Base-by-base conservation (phyloP, 2,113 vertebrate species). In the Puma concolor region DNA sequence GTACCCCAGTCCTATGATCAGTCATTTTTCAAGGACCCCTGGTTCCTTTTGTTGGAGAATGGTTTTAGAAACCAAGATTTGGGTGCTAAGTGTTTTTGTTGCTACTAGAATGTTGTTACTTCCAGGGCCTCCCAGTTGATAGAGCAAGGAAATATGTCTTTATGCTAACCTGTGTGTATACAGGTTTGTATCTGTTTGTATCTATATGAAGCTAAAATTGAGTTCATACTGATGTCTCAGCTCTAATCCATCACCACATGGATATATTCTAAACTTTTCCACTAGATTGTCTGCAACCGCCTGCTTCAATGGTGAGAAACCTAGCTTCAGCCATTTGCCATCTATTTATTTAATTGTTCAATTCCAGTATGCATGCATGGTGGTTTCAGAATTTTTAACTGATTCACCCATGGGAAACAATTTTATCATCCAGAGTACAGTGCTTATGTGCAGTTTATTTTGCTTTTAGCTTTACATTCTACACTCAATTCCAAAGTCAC, bases 61-160 rank as follows among this genome's bases (percentile, higher is more conserved):
- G 64, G 23, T 54, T 86, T 89, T 67, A 85, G 93, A 94, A 92
- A 79, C 0, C 48, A 80, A 52, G 64, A 54, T 54, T 79, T 64
- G 44, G 15, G 63, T 79, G 48, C 52, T 57, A 14, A 15, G 41
- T 50, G 8, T 93, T 85, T 88, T 90, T 29, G 17, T 79, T 60
- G 29, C 77, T 96, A 16, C 29, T 63, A 17, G 27, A 41, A 48
- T 44, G 41, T 69, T 93, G 33, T 81, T 92, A 88, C 31, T 66
- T 52, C 10, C 60, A 27, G 29, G 17, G n/a, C 2, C 25, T 92
- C 54, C 81, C 48, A 76, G 48, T 67, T 67, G 52, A 11, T n/a
- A 64, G 19, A 74, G 41, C 17, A 83, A 77, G 57, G 71, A 64
- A 71, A 74, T 54, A 27, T 5, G 9, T 52, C 25, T 66, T 3